Evolutionary conservation across 2,888 invertebrate species (phyloP), one percentile per base, ranked within the genome.

Genomic region (Chalcosyrphus nemorum): DNA sequence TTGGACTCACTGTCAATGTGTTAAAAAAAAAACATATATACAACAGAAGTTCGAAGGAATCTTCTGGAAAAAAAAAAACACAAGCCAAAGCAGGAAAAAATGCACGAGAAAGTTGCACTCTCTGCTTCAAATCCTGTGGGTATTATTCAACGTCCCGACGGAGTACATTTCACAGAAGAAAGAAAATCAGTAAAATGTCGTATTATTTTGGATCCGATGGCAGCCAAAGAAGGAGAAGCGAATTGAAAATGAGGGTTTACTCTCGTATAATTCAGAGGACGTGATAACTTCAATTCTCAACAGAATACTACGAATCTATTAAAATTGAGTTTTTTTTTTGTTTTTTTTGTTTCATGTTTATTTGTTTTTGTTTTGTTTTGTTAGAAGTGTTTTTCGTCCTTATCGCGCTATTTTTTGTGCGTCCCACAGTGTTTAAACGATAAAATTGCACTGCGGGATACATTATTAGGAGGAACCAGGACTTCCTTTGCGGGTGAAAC

Each of bases 161-260:
- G 80, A 80, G 82, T 82, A 52, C 50, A 78, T 77, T 82, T 77
- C 72, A 50, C 54, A 77, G 41, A 76, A 74, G 75, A 70, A 84
- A 41, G 70, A 84, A 80, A 84, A 84, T 80, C 80, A 84, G 57
- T 70, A 65, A 80, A 80, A 75, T 75, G 84, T 75, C 84, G 63
- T 78, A 65, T 78, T 84, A 74, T 84, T 84, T 78, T 63, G 74
- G 74, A 78, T 76, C 50, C 47, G 27, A 63, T 68, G 41, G 19
- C 56, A 68, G 43, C 21, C 21, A 38, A 56, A 66, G 77, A 29
- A 45, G 15, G 19, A 50, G 47, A 47, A 61, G 45, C 61, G 78
- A 78, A 74, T 78, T 78, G 68, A 78, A 72, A 84, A 74, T 75
- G 70, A 80, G 75, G 74, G 72, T 70, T 84, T 80, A 70, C 75